Evolutionary conservation across 2,888 invertebrate genomes (phyloP).

Genomic region (Coremacera marginata): DNA sequence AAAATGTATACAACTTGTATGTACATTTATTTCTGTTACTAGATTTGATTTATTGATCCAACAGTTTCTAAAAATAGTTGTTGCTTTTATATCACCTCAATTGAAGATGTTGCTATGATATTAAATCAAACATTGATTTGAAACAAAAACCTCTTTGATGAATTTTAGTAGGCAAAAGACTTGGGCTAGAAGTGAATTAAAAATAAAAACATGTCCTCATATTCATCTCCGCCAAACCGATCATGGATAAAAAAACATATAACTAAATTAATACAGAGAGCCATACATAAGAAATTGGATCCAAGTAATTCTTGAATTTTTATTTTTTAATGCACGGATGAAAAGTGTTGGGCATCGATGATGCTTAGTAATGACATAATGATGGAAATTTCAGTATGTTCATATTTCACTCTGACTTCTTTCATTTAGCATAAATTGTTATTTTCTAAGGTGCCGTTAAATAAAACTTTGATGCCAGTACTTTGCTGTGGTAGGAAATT

Average conservation of each 20-base stretch:
- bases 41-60: slow-evolving; percentile 29
- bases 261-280: slow-evolving; percentile 2
- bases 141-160: not conserved
- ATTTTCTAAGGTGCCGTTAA: too few relatives aligned
- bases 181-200: not conserved
- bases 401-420: too few relatives aligned
- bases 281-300: not conserved
- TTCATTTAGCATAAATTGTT: too few relatives aligned
- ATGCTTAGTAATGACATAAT: too few relatives aligned
- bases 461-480: too few relatives aligned
- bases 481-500: too few relatives aligned
- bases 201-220: slow-evolving; percentile 16
- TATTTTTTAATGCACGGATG: slow-evolving; percentile 26
- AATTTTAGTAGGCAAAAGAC: not conserved
- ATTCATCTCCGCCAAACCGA: not conserved
- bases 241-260: slow-evolving; percentile 32
- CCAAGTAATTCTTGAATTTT: slow-evolving; percentile 47
- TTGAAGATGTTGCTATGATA: slow-evolving; percentile 11
- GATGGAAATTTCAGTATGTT: too few relatives aligned
- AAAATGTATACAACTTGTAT: too few relatives aligned
- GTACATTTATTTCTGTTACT: not conserved
- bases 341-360: too few relatives aligned
- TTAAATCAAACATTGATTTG: not conserved
- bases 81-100: not conserved
- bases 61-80: slow-evolving; percentile 28